Conservation (phyloP, 2,797 vertebrate genomes). For the Champsocephalus gunnari region DNA sequence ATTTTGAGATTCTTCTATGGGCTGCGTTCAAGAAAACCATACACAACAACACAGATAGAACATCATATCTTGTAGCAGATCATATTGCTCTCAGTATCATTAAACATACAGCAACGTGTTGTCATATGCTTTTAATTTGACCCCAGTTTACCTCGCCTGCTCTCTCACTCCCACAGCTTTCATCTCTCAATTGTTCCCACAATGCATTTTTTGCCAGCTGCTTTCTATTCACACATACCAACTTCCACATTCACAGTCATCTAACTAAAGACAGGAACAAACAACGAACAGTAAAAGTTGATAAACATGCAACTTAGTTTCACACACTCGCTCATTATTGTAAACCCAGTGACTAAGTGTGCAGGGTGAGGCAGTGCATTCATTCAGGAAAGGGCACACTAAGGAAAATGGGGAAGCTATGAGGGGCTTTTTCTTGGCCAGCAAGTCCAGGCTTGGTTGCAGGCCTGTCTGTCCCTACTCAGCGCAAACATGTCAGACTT, state of each 20-base stretch:
- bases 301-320: conserved; percentile 7
- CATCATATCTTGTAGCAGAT: not conserved
- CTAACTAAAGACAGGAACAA: not conserved
- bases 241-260: conserved; percentile 7
- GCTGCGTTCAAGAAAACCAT: conserved; percentile 5
- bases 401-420: conserved; percentile 70
- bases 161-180: conserved; percentile 18
- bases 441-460: conserved; percentile 84
- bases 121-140: conserved; percentile 17
- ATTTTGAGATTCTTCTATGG: not conserved
- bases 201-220: conserved; percentile 2
- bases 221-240: not conserved
- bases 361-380: conserved; percentile 46
- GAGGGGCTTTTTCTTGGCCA: conserved; percentile 81
- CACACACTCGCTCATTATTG: conserved; percentile 21
- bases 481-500: conserved; percentile 82
- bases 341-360: conserved; percentile 21
- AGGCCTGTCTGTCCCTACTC: conserved; percentile 79
- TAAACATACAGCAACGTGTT: conserved; percentile 4
- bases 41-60: not conserved
- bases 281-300: conserved; percentile 10
- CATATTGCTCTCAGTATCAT: not conserved
- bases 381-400: conserved; percentile 65
- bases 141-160: conserved; percentile 19
- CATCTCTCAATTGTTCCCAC: not conserved